Evolutionary conservation across 2,888 invertebrate species (phyloP).

Genomic region (Cryptus armator): DNA sequence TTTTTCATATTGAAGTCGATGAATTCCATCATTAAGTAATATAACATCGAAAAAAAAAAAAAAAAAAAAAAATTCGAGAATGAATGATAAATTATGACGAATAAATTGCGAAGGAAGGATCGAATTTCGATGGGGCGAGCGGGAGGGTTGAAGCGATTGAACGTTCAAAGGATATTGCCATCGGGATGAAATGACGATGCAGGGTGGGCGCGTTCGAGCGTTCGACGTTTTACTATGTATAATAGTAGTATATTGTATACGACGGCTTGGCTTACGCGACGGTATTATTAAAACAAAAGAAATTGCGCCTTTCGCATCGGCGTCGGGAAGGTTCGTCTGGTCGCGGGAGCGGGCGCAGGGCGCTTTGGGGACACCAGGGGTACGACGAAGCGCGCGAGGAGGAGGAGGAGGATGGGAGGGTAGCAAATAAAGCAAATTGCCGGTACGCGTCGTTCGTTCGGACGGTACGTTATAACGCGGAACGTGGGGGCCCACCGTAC

Average conservation of each 20-base stretch:
- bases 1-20: background rate
- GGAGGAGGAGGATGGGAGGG: background rate
- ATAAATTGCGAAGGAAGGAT: constrained; percentile 20
- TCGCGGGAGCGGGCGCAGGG: constrained; percentile 7
- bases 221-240: constrained; percentile 43
- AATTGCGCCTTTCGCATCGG: constrained; percentile 29
- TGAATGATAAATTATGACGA: background rate
- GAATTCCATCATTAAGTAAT: background rate
- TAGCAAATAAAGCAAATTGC: constrained; percentile 64
- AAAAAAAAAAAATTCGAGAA: background rate
- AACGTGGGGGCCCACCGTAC: constrained; percentile 47
- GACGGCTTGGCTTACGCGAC: background rate
- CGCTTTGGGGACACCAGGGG: constrained; percentile 9
- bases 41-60: background rate
- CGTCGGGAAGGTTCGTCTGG: constrained; percentile 34
- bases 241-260: constrained; percentile 5
- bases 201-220: constrained; percentile 26
- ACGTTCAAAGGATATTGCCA: constrained; percentile 46
- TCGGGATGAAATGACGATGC: constrained; percentile 23
- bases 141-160: constrained; percentile 2
- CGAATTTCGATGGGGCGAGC: background rate
- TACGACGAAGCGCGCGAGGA: background rate
- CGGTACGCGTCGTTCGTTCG: constrained; percentile 49
- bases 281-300: constrained; percentile 45
- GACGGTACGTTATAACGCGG: constrained; percentile 42